phyloP scores from a whole-genome alignment of 2,113 vertebrate genomes.

The Spilogale gracilis region DNA sequence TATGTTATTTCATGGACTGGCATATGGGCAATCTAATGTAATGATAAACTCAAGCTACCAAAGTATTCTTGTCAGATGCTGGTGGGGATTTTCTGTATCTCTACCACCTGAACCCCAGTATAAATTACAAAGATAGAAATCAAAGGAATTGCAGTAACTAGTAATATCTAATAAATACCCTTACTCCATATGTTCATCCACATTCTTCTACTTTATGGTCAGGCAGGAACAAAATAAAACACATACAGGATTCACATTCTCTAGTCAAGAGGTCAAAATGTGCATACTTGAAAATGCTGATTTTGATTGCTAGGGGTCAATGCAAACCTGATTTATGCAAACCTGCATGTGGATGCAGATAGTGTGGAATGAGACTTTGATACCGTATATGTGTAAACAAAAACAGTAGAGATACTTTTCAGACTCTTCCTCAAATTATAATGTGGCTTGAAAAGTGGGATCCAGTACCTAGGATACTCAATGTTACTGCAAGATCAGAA shows the following conservation, averaged over 20 bases:
- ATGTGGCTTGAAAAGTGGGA: not conserved
- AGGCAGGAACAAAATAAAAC: not conserved
- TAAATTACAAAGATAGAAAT: not conserved
- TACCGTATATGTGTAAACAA: not conserved
- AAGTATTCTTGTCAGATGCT: not conserved
- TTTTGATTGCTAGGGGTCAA: not conserved
- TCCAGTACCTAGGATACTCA: not conserved
- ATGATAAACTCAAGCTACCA: not conserved
- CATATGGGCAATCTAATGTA: not conserved
- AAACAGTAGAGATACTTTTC: not conserved
- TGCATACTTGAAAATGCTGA: not conserved
- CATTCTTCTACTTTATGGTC: not conserved
- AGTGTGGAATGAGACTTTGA: not conserved
- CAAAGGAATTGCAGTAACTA: not conserved
- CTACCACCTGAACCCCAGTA: rapidly evolving
- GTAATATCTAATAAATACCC: not conserved
- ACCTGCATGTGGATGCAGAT: not conserved
- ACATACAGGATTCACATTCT: not conserved
- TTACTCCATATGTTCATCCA: not conserved
- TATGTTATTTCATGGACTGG: not conserved
- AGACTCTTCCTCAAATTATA: not conserved
- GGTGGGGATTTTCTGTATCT: not conserved
- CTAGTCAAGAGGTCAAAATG: not conserved
- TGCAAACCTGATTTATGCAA: not conserved
- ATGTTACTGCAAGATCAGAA: not conserved